Percentiles rank a stretch among this genome's conserved stretches.
Evolutionary conservation across 2,113 vertebrate species (phyloP).

Genomic region (Urocynchramus pylzowi): DNA sequence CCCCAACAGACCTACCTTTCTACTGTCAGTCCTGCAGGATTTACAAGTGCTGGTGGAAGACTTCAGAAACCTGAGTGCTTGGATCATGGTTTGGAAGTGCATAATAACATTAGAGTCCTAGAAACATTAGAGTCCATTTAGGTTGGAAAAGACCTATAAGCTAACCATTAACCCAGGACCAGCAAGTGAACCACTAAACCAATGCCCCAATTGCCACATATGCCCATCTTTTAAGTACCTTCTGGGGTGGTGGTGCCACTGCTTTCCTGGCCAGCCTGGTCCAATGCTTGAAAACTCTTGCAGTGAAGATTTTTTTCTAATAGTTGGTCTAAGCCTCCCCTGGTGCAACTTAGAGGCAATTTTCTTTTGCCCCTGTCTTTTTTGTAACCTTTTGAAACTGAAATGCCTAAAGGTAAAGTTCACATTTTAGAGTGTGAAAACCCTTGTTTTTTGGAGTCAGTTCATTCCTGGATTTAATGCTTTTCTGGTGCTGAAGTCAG

Average conservation of each 20-base stretch:
- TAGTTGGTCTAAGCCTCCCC: neutral
- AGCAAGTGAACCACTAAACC: neutral
- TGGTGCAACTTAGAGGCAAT: neutral
- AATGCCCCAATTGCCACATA: neutral
- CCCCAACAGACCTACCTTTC: neutral
- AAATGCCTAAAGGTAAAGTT: neutral
- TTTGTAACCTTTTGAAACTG: neutral
- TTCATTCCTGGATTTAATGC: neutral
- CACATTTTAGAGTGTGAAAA: neutral
- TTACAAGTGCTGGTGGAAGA: neutral
- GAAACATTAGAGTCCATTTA: neutral
- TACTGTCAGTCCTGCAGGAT: neutral
- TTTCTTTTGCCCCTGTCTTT: neutral
- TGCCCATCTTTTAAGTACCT: neutral
- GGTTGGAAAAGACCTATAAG: neutral
- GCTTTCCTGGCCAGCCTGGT: neutral
- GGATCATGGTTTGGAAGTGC: neutral
- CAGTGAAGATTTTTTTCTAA: neutral
- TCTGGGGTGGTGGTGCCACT: neutral
- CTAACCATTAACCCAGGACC: neutral
- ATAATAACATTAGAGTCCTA: neutral
- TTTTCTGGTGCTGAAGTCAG: neutral
- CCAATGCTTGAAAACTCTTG: neutral
- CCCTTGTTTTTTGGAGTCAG: neutral
- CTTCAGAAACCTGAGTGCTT: neutral